Percentiles rank a stretch among this genome's conserved stretches.
These are phyloP conservation scores for Micrasema minimum DNA, from an alignment of 1,140 invertebrate genomes.

Conservation along the genomic window DNA sequence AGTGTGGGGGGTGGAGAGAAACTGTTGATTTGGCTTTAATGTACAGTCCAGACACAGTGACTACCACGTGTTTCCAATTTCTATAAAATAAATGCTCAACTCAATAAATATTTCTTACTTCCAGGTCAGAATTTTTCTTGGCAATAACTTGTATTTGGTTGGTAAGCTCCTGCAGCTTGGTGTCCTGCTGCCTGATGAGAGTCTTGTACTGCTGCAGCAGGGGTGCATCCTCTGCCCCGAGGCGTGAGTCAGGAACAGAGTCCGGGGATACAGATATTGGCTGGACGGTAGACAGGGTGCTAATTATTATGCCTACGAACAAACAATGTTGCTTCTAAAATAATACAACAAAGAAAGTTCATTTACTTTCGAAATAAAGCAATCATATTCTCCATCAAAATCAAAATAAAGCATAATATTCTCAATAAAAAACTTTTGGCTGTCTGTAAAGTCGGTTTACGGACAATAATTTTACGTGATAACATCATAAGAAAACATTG, in stretches of 20 bases:
- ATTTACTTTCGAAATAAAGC: too few relatives aligned
- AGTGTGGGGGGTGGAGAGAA: too few relatives aligned
- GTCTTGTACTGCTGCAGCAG: slow-evolving; percentile 82
- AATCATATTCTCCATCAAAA: too few relatives aligned
- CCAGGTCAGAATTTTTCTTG: slow-evolving; percentile 67
- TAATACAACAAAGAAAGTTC: neutral
- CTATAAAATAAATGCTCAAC: too few relatives aligned
- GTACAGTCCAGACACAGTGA: too few relatives aligned
- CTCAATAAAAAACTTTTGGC: too few relatives aligned
- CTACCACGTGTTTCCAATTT: too few relatives aligned
- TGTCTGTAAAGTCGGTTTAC: too few relatives aligned
- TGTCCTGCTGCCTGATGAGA: slow-evolving; percentile 88
- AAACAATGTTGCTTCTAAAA: neutral
- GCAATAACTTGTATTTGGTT: slow-evolving; percentile 66
- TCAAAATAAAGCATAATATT: too few relatives aligned
- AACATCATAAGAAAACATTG: too few relatives aligned
- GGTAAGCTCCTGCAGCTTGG: slow-evolving; percentile 74
- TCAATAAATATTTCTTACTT: slow-evolving; percentile 58
- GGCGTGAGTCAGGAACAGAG: slow-evolving; percentile 8
- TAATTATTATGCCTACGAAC: slow-evolving; percentile 41
- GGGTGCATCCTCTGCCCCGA: slow-evolving; percentile 38
- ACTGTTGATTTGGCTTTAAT: too few relatives aligned
- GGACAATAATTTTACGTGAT: too few relatives aligned
- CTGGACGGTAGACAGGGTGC: slow-evolving; percentile 27
- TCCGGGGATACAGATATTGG: slow-evolving; percentile 29